Evolutionary conservation across 1,140 invertebrate species (phyloP), one percentile per base, ranked within the genome.

Genomic region (Tribolium castaneum): DNA sequence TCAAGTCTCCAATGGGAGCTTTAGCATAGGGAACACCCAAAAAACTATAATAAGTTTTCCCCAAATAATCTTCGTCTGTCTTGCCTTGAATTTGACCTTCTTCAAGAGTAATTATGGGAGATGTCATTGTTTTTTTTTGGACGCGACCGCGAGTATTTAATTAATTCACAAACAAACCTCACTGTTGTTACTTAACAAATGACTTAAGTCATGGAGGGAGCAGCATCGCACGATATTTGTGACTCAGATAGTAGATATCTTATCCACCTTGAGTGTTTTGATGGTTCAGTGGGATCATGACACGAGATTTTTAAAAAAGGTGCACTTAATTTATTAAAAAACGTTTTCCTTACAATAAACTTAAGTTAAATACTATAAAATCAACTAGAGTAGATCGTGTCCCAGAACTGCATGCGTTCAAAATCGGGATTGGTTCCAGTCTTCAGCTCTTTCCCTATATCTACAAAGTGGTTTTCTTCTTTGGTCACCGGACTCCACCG

Each of bases 1-100:
- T 87, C 22, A 93, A 83, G 10, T 91, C 86, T 10, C 89, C 90
- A 9, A 92, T 54, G 2, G 93, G 93, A 5, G 93, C 91, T 84
- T 92, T 90, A 0, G 92, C 92, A 84, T 89, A 94, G 0, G 93
- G 93, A 81, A 94, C 92, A n/a, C 92, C 90, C 79, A 88, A 87
- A 82, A 91, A 93, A 22, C 87, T 87, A 81, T 84, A 87, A 83
- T 86, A 90, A 71, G 86, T 80, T 4, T 77, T 78, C 39, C 86
- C 84, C 25, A 84, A 85, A 14, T 80, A 73, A 70, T 80, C 84
- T 39, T 83, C 83, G 13, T 78, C 54, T 70, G 86, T 71, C 51
- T 83, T 84, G 10, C 88, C 83, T 45, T 39, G 50, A 62, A 85
- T 16, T 71, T 78, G 74, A 25, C 86, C 79, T 70, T 83, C 62